phyloP scores from a whole-genome alignment of 2,888 invertebrate genomes.

The Lissonota sp. region DNA sequence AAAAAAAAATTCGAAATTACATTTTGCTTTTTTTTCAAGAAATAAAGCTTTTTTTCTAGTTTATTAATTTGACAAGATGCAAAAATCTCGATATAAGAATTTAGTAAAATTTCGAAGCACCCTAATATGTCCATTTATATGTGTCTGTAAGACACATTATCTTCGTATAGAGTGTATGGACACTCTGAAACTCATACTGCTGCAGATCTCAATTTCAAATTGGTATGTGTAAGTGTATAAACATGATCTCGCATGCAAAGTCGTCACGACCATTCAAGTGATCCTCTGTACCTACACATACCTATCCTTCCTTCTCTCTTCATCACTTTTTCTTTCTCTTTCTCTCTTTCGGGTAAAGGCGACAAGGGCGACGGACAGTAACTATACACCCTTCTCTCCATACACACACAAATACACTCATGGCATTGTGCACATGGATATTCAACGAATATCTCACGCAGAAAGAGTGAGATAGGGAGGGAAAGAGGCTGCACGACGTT shows the following conservation, averaged over 20 bases:
- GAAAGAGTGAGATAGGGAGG: constrained; percentile 2
- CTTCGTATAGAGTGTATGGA: not conserved
- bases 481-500: constrained; percentile 15
- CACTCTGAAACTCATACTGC: constrained; percentile 24
- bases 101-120: no score
- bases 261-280: constrained; percentile 44
- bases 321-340: constrained; percentile 59
- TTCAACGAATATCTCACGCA: constrained; percentile 47
- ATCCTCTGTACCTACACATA: constrained; percentile 26
- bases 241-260: constrained; percentile 55
- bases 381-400: constrained; percentile 29
- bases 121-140: not conserved
- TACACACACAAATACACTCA: constrained; percentile 16
- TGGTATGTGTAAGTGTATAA: constrained; percentile 41
- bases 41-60: no score
- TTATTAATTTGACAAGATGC: no score
- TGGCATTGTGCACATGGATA: constrained; percentile 9
- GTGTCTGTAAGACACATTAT: constrained; percentile 27
- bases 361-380: constrained; percentile 56
- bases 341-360: constrained; percentile 35
- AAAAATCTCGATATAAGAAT: no score
- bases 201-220: constrained; percentile 17
- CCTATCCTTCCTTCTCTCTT: constrained; percentile 35
- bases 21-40: no score
- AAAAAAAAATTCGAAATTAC: no score